phyloP scores from a whole-genome alignment of 1,140 invertebrate species.

The Littorina saxatilis region DNA sequence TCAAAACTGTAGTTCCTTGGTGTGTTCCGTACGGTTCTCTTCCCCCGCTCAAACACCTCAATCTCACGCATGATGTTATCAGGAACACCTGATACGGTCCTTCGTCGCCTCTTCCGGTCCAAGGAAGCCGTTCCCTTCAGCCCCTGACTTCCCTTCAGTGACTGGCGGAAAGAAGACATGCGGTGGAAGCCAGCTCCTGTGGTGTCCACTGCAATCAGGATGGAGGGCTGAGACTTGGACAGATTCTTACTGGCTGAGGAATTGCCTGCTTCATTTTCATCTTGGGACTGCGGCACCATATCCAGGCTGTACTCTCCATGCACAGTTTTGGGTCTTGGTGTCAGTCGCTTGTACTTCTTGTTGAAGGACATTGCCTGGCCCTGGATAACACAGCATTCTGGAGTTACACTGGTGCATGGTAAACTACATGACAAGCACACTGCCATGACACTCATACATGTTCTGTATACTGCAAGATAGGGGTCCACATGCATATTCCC shows the following conservation, averaged over 20 bases:
- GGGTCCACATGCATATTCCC: too few relatives aligned
- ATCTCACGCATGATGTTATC: constrained; percentile 69
- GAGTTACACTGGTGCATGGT: not conserved
- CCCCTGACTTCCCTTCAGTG: constrained; percentile 53
- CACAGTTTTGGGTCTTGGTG: constrained; percentile 60
- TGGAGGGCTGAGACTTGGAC: constrained; percentile 60
- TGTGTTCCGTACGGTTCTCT: constrained; percentile 46
- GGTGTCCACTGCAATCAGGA: constrained; percentile 66
- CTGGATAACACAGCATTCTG: not conserved
- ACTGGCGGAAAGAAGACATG: constrained; percentile 66
- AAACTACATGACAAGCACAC: too few relatives aligned
- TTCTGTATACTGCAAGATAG: too few relatives aligned
- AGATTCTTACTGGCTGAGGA: constrained; percentile 31
- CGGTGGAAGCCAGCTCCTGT: constrained; percentile 66
- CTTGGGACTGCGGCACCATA: constrained; percentile 44
- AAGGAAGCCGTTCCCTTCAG: constrained; percentile 38
- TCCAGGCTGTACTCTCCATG: constrained; percentile 52
- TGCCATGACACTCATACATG: too few relatives aligned
- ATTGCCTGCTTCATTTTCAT: constrained; percentile 39
- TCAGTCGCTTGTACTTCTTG: constrained; percentile 63
- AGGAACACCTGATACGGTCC: constrained; percentile 64
- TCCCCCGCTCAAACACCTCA: constrained; percentile 63
- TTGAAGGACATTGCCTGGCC: constrained; percentile 39
- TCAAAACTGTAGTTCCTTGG: constrained; percentile 66
- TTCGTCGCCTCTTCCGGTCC: constrained; percentile 56